Base-by-base conservation (phyloP, 2,888 invertebrate genomes). In the Poecilus cupreus region DNA sequence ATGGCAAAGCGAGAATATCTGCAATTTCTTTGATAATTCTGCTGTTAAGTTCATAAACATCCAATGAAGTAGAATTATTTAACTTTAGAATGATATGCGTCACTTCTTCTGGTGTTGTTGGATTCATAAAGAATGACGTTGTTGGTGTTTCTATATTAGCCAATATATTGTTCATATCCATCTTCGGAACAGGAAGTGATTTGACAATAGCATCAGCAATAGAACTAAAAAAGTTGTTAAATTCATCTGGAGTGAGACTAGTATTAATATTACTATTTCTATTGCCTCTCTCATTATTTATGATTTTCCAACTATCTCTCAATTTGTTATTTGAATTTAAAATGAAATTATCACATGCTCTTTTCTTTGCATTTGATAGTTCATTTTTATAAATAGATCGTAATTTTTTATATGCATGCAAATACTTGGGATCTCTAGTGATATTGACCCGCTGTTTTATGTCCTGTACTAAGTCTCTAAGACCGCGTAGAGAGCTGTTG, bases 21-120 rank as follows among this genome's bases (percentile, higher is more conserved):
- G 43, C 46, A 16, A 60, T 46, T 13, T 24, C 20, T 76, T 81
- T 76, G n/a, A 77, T 46, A 6, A 81, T 49, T 46, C 51, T 64
- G 10, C 49, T 68, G n/a, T 46, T 68, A 18, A 81, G 46, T 43
- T 68, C 68, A 64, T 77, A 64, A 13, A 60, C 11, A 46, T 77
- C 77, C 24, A 26, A 26, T 3, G 3, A 5, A 3, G 26, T 26
- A 26, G 26, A 26, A 26, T 26, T 26, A 3, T 26, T 26, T 26
- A 26, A 26, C 5, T 26, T 26, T 3, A 3, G 5, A 26, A 26
- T 26, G 26, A 5, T 26, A 26, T 2, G 3, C 26, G 2, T 26
- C 5, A 26, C 26, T 5, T 26, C 26, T 26, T 26, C 26, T 26
- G 26, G 26, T 5, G 5, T 26, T 3, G 26, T 26, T 26, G 26